Base-by-base conservation (phyloP, 2,113 vertebrate genomes). In the Empidonax traillii region DNA sequence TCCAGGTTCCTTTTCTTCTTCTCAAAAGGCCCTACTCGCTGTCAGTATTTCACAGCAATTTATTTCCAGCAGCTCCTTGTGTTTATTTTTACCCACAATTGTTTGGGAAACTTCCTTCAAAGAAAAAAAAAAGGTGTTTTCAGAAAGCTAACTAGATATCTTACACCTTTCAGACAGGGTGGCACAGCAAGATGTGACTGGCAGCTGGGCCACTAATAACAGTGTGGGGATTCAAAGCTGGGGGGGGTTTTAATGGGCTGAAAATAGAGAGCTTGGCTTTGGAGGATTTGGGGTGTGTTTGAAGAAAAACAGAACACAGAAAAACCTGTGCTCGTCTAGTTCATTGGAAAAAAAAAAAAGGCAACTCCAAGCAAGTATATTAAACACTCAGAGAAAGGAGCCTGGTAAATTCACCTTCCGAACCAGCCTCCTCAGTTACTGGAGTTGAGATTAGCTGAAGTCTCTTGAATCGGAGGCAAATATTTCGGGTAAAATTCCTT, bases 131-230 rank as follows among this genome's bases (percentile, higher is more conserved):
- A 43, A 20, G 47, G 41, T n/a, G 28, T 41, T 77, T 89, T 94
- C 65, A 78, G 63, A 56, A 71, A 59, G 15, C 78, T 92, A 76
- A 66, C 77, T 89, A 39, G 61, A 92, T 87, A 85, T 75, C 84
- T 75, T 68, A 46, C 9, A 31, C 31, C 35, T 35, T 90, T 95
- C 69, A 93, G 39, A 86, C 2, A 65, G n/a, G 44, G 16, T 22
- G 33, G 68, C 8, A 77, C 82, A 93, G 92, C 37, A 91, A 69
- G 90, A 61, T 16, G n/a, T 94, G 95, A 97, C 22, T 97, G 96
- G 79, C 90, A 94, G 89, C 39, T 16, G 56, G 49, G 51, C 53
- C 44, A 19, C 69, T 94, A 90, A 95, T 85, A 62, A 95, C 63
- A 83, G 69, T 35, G 75, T 62, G 85, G 93, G 69, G 44, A 93